phyloP scores from a whole-genome alignment of 2,797 vertebrate species.

The Acanthiza pusilla region DNA sequence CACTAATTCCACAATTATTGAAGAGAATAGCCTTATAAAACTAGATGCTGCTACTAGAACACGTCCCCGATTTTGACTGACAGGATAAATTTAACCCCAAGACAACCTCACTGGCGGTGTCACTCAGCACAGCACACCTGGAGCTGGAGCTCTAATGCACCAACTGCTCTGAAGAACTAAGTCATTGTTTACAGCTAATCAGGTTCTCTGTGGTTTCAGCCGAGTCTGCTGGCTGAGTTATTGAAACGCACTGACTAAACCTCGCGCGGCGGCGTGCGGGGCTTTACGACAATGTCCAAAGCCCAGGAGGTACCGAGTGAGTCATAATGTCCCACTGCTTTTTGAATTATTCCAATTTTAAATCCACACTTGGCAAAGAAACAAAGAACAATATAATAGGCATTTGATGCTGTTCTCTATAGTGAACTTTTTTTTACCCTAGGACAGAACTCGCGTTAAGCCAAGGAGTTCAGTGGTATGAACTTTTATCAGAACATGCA shows the following conservation, averaged over 20 bases:
- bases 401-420: conserved; percentile 60
- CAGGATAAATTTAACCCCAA: not conserved
- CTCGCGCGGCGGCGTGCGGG: not conserved
- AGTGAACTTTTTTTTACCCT: conserved; percentile 64
- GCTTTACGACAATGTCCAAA: conserved; percentile 53
- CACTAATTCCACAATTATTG: not conserved
- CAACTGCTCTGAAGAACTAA: not conserved
- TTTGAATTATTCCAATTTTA: conserved; percentile 64
- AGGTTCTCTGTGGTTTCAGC: conserved; percentile 1
- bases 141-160: not conserved
- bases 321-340: conserved; percentile 67
- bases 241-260: conserved; percentile 15
- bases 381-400: conserved; percentile 68
- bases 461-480: conserved; percentile 40
- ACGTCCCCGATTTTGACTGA: not conserved
- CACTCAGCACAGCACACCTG: conserved; percentile 27
- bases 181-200: conserved; percentile 7
- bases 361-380: conserved; percentile 69
- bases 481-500: conserved; percentile 62
- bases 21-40: not conserved
- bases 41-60: not conserved
- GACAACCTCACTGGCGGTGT: not conserved
- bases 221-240: not conserved
- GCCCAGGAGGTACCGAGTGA: conserved; percentile 67
- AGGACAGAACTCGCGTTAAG: conserved; percentile 24